Evolutionary conservation across 2,888 invertebrate species (phyloP).

Genomic region (Nemotelus nigrinus): DNA sequence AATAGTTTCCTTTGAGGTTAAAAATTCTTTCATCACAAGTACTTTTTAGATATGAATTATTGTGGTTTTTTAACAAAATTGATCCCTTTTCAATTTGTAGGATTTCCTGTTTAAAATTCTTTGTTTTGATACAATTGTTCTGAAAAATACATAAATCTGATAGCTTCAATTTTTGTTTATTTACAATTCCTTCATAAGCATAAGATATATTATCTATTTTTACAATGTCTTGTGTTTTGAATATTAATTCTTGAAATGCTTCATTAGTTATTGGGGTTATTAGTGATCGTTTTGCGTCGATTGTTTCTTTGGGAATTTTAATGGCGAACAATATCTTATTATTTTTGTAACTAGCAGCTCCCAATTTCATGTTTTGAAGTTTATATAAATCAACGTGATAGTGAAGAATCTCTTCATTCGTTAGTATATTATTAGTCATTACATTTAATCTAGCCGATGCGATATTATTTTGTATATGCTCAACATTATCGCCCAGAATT

Average conservation of each 20-base stretch:
- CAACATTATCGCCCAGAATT: conserved; percentile 39
- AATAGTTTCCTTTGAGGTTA: conserved; percentile 7
- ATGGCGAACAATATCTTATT: conserved; percentile 43
- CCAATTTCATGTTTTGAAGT: conserved; percentile 41
- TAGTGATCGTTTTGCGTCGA: background rate
- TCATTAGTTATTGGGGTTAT: conserved; percentile 11
- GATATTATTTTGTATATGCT: conserved; percentile 8
- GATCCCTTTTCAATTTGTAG: background rate
- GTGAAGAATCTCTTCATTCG: conserved; percentile 40
- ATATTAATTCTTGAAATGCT: background rate
- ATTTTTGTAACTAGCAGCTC: conserved; percentile 32
- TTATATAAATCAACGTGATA: conserved; percentile 39
- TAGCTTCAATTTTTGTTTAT: conserved; percentile 12
- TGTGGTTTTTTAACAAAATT: conserved; percentile 26
- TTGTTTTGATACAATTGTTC: conserved; percentile 15
- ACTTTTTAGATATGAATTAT: conserved; percentile 1
- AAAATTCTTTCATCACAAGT: conserved; percentile 31
- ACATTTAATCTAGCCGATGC: conserved; percentile 40
- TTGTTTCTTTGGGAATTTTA: conserved; percentile 37
- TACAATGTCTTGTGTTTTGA: conserved; percentile 24
- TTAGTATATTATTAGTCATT: conserved; percentile 43
- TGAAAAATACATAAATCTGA: conserved; percentile 2
- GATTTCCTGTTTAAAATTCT: conserved; percentile 6
- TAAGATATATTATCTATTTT: background rate
- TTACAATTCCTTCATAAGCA: conserved; percentile 1